Evolutionary conservation across 2,797 vertebrate species (phyloP), one percentile per base, ranked within the genome.

Genomic region (Sorex maritimensis): DNA sequence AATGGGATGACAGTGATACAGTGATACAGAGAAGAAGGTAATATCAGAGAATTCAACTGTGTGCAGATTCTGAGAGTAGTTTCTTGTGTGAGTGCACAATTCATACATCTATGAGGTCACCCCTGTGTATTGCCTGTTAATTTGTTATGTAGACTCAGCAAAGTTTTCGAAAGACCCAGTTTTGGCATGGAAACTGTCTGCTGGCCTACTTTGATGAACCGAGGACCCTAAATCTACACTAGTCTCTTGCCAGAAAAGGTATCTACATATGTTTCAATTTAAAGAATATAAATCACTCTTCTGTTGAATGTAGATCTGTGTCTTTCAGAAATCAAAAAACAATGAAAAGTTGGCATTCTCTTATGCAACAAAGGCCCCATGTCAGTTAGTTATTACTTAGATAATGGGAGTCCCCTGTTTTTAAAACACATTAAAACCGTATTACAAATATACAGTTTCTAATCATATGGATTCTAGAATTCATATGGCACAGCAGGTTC

Each of bases 161-260:
- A 2, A 41, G 5, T n/a, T 72, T 86, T 73, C 30, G 61, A 82
- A 86, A 1, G 15, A 5, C 46, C 41, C 38, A 68, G 21, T 75
- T 17, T 67, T 46, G 55, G 28, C 11, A n/a, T 26, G 52, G 52
- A 55, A 55, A 3, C 6, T 17, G 15, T 12, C 52, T 55, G 52
- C 15, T 55, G 10, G 52, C 52, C 52, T 55, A 55, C 52, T 55
- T 55, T 55, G 52, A 17, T 13, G 17, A 55, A 55, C 13, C 17
- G 13, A 14, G 10, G 52, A 2, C 13, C 52, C 52, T n/a, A 9
- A 26, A 74, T 19, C 6, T 38, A 34, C 4, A 68, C 28, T 63
- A 46, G 73, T 77, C 79, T 90, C 41, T 90, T 82, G n/a, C n/a
- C 52, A 58, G 55, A 81, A 67, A 84, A 78, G 30, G 19, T 81